phyloP scores from a whole-genome alignment of 2,888 invertebrate species.

The Pachliopta kotzebuea region DNA sequence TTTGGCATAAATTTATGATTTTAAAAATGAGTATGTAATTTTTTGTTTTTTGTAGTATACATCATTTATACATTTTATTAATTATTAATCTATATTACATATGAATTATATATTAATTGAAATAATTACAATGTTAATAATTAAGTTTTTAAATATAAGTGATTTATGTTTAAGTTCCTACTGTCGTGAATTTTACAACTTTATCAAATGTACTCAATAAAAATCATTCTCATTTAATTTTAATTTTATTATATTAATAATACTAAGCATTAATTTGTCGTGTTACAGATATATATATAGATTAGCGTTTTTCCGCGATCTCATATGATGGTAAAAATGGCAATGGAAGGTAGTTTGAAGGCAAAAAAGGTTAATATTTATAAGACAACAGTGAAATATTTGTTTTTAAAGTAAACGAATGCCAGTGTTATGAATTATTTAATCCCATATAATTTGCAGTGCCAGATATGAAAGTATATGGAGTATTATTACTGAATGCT shows the following conservation, averaged over 20 bases:
- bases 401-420: too few relatives aligned
- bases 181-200: neutral
- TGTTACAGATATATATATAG: too few relatives aligned
- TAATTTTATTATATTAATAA: too few relatives aligned
- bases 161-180: neutral
- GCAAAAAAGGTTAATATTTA: too few relatives aligned
- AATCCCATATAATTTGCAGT: neutral
- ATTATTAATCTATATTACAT: neutral
- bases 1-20: constrained; percentile 11
- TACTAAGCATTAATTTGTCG: too few relatives aligned
- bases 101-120: too few relatives aligned
- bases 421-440: neutral
- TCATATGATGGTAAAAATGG: too few relatives aligned
- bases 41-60: neutral
- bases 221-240: too few relatives aligned
- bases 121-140: neutral
- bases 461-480: neutral
- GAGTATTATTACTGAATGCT: neutral
- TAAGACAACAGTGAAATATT: too few relatives aligned
- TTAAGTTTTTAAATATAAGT: neutral
- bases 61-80: neutral
- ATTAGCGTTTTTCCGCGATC: too few relatives aligned
- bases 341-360: too few relatives aligned
- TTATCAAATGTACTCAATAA: neutral
- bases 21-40: neutral